Evolutionary conservation across 2,113 vertebrate genomes (phyloP).

Genomic region (Stercorarius parasiticus): DNA sequence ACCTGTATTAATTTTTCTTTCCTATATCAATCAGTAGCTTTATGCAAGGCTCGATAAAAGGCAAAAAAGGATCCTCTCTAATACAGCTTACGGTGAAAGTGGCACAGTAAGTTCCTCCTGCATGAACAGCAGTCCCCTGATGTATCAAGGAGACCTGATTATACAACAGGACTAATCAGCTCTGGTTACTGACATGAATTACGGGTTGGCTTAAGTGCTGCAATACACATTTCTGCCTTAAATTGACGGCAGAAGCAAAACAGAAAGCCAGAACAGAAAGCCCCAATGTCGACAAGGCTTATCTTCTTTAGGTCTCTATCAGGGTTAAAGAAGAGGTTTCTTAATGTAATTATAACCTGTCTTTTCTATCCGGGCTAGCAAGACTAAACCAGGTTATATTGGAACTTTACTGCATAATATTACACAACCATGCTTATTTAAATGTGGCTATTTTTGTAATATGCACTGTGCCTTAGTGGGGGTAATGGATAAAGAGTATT

Average conservation of each 20-base stretch:
- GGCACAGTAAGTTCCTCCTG: conserved; percentile 25
- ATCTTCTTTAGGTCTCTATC: neutral
- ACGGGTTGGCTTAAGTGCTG: conserved; percentile 47
- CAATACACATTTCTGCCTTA: conserved; percentile 14
- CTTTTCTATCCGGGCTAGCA: conserved; percentile 6
- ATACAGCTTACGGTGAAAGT: neutral
- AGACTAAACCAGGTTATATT: conserved; percentile 34
- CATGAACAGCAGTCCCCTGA: conserved; percentile 19
- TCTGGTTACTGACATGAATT: conserved; percentile 51
- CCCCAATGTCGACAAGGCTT: neutral
- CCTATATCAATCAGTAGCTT: neutral
- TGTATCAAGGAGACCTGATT: conserved; percentile 45
- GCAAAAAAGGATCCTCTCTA: neutral
- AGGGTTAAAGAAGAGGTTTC: conserved; percentile 20
- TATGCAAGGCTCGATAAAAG: neutral
- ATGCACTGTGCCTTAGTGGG: neutral
- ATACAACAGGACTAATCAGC: conserved; percentile 57
- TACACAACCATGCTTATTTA: conserved; percentile 1
- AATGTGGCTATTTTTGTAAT: conserved; percentile 20
- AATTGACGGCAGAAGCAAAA: conserved; percentile 6
- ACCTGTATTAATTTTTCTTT: neutral
- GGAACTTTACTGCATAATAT: neutral
- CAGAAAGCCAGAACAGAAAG: conserved; percentile 36
- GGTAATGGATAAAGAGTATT: neutral
- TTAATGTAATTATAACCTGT: conserved; percentile 24